Evolutionary conservation across 2,113 vertebrate genomes (phyloP), one percentile per base, ranked within the genome.

Genomic region (Tachycineta bicolor): DNA sequence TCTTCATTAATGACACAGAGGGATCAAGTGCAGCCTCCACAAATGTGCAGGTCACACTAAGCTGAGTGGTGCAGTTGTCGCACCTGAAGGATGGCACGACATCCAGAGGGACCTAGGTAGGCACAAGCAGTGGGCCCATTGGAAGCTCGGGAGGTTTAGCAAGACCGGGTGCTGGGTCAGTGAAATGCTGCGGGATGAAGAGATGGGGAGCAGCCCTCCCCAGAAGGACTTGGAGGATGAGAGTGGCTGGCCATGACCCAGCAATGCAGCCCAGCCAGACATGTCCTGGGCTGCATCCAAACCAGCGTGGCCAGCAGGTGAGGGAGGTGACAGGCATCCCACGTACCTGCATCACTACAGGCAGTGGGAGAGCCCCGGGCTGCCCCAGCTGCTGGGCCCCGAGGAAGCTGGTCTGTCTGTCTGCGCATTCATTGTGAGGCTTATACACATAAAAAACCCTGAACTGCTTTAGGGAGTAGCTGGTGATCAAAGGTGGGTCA

Each of bases 371-470:
- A 76, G 2, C 15, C 47, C 17, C 0, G 0, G 13, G 12, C 19
- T 62, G 44, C 60, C 6, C 0, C 1, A 17, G 31, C 14, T 56
- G 6, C 53, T 74, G 82, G 7, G 16, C n/a, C 21, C 39, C 11
- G 31, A 18, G 18, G 33, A 67, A 75, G 12, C 4, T 24, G 21
- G 1, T n/a, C 28, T 77, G 22, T 37, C 8, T 26, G 19, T 34
- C n/a, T 39, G 24, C 55, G 26, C 4, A 11, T 69, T 33, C 49
- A 49, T 10, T 22, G 25, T 41, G 60, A 6, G n/a, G 24, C 10
- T 73, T 49, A 12, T 0, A 6, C 21, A 24, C 9, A 23, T 20
- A 26, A 39, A 74, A 64, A 24, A 0, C 3, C 6, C 4, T 9
- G 23, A 44, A n/a, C 11, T 56, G 5, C 37, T 10, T 9, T 33